Base-by-base conservation (phyloP, 2,113 vertebrate species). In the Pithys albifrons region DNA sequence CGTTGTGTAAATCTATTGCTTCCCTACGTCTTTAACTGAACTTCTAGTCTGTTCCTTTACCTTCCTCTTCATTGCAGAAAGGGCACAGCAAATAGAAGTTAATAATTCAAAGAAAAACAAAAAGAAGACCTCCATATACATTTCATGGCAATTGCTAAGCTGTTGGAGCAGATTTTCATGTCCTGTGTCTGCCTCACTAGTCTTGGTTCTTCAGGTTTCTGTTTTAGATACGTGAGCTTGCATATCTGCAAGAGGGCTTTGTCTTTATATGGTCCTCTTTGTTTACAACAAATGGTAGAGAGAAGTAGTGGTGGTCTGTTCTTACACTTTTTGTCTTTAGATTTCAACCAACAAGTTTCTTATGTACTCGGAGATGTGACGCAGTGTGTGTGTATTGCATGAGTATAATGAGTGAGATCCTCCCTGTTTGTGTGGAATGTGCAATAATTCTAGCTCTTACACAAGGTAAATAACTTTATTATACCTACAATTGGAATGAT, bases 371-470 rank as follows among this genome's bases (percentile, higher is more conserved):
- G 37, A 45, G 49, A 33, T 19, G 19, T 35, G 29, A 70, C 18
- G 23, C 0, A 0, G 8, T 27, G 18, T 65, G 7, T 45, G 8
- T 84, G 6, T 64, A 10, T 33, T 78, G 39, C 43, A n/a, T 27
- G n/a, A 57, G 14, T 83, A 14, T 52, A 45, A n/a, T 0, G 4
- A 70, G 37, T 22, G 51, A 64, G 27, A n/a, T 55, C 4, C 1
- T 75, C 19, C 39, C 29, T 70, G 14, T 54, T 41, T 74, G 25
- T 78, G 43, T 82, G 71, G 23, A 85, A 27, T 2, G 5, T 77
- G 45, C 61, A 66, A 7, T 46, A 61, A 64, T 52, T 85, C 7
- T 23, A 71, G 39, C 61, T 85, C 16, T 74, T 72, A 9, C 10
- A 27, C 28, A 52, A 28, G 17, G 28, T 57, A 45, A 65, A 4